Base-by-base conservation (phyloP, 1,140 invertebrate genomes). In the Drosophila rhopaloa region DNA sequence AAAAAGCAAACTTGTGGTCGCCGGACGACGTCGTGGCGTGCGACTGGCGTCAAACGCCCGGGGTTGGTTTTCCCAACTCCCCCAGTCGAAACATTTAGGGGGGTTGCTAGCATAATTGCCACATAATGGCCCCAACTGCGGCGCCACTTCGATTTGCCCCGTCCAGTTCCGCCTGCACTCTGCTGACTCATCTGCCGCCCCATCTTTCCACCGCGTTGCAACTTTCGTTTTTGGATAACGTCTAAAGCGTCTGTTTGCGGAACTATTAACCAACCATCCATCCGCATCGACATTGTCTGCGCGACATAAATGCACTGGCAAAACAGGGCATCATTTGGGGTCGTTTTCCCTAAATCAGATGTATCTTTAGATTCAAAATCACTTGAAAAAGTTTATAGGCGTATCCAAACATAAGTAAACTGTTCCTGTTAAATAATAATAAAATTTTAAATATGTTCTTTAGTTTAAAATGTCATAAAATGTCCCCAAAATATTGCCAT, bases 71-170 rank as follows among this genome's bases (percentile, higher is more conserved):
- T 35, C n/a, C 57, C 43, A 61, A 80, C 75, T 65, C 48, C 27
- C 38, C 43, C 50, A 40, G 38, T 16, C 29, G 46, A 48, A 54
- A 59, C 55, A 41, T 62, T 46, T 51, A 11, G 37, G 58, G 74
- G 58, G 81, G 81, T 76, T 79, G 81, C 66, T 58, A 40, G 55
- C 75, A 86, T 85, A 85, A 85, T 85, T 85, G 82, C 82, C 80
- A 85, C 77, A 81, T 85, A 85, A 85, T 85, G 75, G 53, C 41
- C 58, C 38, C 44, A 43, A 50, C 41, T 62, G 40, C 32, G 58
- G 76, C 60, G 63, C 71, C 78, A 70, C 46, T 72, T 63, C 19
- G 38, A 41, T 14, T 6, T 13, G 41, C 16, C 37, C 9, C 10
- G 9, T 63, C 43, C 38, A 81, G 81, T 81, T 86, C 82, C 81